Evolutionary conservation across 2,888 invertebrate genomes (phyloP).

Genomic region (Nematopogon swammerdamellus): DNA sequence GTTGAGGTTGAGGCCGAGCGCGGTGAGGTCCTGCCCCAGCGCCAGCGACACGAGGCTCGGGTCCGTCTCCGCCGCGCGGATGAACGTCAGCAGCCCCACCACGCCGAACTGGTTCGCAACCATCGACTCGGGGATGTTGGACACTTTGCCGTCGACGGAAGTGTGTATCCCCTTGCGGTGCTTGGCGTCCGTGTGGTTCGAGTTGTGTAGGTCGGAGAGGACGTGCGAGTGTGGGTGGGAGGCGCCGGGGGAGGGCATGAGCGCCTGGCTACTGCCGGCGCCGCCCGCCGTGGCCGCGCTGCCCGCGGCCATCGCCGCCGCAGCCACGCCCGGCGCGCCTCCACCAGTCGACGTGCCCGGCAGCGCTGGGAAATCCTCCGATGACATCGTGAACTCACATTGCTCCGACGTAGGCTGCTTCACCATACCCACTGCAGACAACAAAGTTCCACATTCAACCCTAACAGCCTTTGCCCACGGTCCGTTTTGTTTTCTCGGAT

Average conservation of each 20-base stretch:
- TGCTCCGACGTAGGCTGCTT: constrained; percentile 91
- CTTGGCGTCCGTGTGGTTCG: constrained; percentile 39
- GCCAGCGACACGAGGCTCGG: constrained; percentile 95
- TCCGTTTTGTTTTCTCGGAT: too few species aligned
- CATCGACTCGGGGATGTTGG: constrained; percentile 98
- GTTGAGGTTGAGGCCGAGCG: constrained; percentile 96
- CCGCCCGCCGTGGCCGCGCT: constrained; percentile 12
- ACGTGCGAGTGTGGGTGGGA: background rate
- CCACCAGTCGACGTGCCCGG: constrained; percentile 87
- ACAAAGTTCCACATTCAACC: too few species aligned
- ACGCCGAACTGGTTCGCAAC: constrained; percentile 99
- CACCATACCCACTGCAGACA: constrained; percentile 79
- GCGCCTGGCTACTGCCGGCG: constrained; percentile 18
- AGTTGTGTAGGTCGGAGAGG: constrained; percentile 27
- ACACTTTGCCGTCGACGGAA: constrained; percentile 81
- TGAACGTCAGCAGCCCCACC: constrained; percentile 96
- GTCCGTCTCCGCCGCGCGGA: constrained; percentile 96
- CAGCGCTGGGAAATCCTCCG: constrained; percentile 98
- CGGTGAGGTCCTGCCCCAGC: constrained; percentile 96
- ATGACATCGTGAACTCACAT: constrained; percentile 96
- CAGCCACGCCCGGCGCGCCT: constrained; percentile 53
- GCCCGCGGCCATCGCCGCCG: constrained; percentile 13
- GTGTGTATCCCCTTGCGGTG: constrained; percentile 89
- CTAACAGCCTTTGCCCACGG: too few species aligned
- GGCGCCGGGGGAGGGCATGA: constrained; percentile 14